A percentile compares a stretch with the other conserved stretches of the same genome.
Evolutionary conservation across 2,113 vertebrate genomes (phyloP).

Genomic region (Cygnus atratus): DNA sequence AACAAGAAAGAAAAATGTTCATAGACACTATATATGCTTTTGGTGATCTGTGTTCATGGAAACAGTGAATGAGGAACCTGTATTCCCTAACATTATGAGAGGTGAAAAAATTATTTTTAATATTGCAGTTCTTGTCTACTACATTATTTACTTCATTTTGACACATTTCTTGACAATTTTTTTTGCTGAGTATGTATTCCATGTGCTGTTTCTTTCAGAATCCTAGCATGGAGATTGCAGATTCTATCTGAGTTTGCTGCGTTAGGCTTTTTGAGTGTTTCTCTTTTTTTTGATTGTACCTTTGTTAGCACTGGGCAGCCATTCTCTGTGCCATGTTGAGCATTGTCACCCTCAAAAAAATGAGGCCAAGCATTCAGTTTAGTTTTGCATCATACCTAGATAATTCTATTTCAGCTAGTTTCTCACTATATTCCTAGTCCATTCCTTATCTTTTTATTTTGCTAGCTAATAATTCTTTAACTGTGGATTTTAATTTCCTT

Average conservation of each 20-base stretch:
- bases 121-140: neutral
- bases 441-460: neutral
- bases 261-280: neutral
- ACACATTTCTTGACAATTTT: neutral
- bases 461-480: neutral
- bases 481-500: neutral
- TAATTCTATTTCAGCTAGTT: neutral
- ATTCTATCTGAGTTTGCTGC: neutral
- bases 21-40: neutral
- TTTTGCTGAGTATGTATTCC: neutral
- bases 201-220: neutral
- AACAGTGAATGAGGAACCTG: neutral
- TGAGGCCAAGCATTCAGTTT: neutral
- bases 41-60: fast-evolving
- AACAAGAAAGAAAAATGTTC: neutral
- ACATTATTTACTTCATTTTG: neutral
- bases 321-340: neutral
- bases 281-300: neutral
- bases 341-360: too few species aligned
- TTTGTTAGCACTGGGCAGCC: neutral
- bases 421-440: neutral
- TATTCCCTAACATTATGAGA: neutral
- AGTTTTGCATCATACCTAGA: neutral
- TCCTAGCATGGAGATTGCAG: neutral
- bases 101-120: neutral